Conservation (phyloP, 2,113 vertebrate species). For the Microcebus griseorufus region DNA sequence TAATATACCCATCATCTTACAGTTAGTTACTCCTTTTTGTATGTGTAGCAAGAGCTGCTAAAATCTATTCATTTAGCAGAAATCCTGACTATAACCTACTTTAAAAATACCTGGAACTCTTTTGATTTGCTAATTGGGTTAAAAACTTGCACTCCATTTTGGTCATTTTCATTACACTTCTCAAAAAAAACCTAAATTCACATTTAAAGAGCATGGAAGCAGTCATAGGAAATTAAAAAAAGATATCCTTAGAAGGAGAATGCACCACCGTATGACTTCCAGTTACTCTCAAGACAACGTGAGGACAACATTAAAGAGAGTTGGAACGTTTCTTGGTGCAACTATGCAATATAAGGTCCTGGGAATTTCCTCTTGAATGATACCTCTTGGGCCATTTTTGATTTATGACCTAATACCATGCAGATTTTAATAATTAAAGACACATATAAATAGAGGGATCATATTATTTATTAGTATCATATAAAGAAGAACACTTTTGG, state of each 20-base stretch:
- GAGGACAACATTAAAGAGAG: neutral
- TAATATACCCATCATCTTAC: neutral
- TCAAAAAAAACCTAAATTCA: neutral
- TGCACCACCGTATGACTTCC: neutral
- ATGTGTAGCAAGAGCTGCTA: neutral
- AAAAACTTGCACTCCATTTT: neutral
- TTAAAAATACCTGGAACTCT: conserved; percentile 16
- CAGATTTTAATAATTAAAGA: neutral
- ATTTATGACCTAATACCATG: neutral
- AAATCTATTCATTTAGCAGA: neutral
- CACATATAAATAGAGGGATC: neutral
- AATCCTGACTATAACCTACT: neutral
- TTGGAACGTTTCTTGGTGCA: neutral
- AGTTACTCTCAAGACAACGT: neutral
- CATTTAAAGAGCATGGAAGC: neutral
- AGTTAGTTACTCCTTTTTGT: neutral
- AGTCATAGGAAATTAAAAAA: neutral
- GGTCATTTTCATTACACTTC: neutral
- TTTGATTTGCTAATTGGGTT: conserved; percentile 10
- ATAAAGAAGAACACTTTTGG: neutral
- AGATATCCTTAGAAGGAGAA: neutral
- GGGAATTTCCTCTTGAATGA: neutral
- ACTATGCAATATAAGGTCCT: neutral
- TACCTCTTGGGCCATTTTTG: neutral
- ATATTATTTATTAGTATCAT: neutral